Conservation (phyloP, 1,140 invertebrate species). For the Sarcophaga bullata region DNA sequence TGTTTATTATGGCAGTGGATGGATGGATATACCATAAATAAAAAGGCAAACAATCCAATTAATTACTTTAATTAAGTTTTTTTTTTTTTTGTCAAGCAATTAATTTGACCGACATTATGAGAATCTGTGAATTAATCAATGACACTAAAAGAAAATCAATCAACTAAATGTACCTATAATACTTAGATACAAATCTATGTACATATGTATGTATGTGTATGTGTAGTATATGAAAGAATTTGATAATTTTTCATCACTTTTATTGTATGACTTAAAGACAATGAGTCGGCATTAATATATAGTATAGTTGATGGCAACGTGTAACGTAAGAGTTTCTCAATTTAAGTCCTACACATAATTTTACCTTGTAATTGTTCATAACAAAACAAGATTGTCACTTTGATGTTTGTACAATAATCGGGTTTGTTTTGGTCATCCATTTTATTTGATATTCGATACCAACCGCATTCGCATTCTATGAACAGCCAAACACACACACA, state of each 20-base stretch:
- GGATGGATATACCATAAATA: no score
- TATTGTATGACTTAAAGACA: no score
- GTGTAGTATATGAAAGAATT: no score
- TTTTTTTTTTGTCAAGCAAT: neutral
- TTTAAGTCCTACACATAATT: conserved; percentile 16
- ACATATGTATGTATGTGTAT: no score
- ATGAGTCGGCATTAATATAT: no score
- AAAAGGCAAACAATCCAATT: neutral
- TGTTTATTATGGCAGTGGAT: neutral
- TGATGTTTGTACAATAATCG: conserved; percentile 49
- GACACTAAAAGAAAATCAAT: no score
- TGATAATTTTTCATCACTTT: no score
- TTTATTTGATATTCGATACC: conserved; percentile 53
- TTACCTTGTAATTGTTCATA: conserved; percentile 28
- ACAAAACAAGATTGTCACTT: conserved; percentile 42
- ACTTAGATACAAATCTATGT: no score
- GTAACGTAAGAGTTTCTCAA: neutral
- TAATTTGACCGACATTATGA: no score
- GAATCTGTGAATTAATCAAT: no score
- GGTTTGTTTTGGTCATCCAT: conserved; percentile 48
- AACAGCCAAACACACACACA: neutral
- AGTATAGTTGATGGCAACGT: no score
- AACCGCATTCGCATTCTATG: conserved; percentile 14
- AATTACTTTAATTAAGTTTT: neutral
- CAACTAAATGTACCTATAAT: no score